Conservation (phyloP, 2,797 vertebrate genomes). For the Poecilia picta region DNA sequence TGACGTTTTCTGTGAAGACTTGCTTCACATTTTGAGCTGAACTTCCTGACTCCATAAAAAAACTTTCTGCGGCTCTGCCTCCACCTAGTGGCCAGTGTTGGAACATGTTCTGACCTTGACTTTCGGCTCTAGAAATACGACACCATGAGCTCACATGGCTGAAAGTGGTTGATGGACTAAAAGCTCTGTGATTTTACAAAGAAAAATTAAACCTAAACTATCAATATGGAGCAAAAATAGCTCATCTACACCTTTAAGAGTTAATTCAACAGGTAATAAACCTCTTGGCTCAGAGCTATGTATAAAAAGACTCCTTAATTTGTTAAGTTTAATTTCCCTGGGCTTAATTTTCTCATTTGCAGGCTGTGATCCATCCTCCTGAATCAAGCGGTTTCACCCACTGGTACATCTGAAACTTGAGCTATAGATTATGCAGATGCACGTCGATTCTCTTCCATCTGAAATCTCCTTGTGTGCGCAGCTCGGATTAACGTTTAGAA, state of each 20-base stretch:
- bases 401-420: slow-evolving; percentile 45
- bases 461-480: neutral
- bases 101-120: neutral
- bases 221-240: neutral
- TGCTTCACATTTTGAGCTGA: neutral
- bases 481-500: slow-evolving; percentile 41
- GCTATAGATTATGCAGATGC: slow-evolving; percentile 69
- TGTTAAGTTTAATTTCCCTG: neutral
- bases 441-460: slow-evolving; percentile 36
- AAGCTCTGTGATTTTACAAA: neutral
- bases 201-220: neutral
- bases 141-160: neutral
- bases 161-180: neutral
- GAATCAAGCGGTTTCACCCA: slow-evolving; percentile 50
- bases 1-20: neutral
- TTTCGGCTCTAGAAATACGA: neutral
- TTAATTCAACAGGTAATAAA: neutral
- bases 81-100: slow-evolving; percentile 58
- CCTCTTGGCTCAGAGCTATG: neutral
- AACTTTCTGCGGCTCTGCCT: slow-evolving; percentile 8
- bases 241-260: neutral
- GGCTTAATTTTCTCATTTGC: slow-evolving; percentile 43
- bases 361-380: slow-evolving; percentile 41
- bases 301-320: neutral
- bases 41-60: neutral